These are phyloP conservation scores for Argyrosomus japonicus DNA, from an alignment of 2,113 vertebrate species.

Conservation along the genomic window DNA sequence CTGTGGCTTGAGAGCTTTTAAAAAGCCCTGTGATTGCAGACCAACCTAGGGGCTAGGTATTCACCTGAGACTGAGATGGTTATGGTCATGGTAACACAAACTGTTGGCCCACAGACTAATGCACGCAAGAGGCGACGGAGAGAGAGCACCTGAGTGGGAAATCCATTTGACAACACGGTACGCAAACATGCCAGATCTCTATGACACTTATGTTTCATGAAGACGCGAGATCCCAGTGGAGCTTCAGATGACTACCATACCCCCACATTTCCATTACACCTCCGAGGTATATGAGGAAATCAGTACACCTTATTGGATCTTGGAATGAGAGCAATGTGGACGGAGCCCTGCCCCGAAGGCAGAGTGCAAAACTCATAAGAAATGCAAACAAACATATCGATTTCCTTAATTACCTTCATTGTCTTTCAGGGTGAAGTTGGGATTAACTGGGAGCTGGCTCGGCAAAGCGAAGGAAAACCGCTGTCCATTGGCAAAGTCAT, in stretches of 20 bases:
- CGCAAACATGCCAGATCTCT: constrained; percentile 46
- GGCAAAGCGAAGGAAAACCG: constrained; percentile 92
- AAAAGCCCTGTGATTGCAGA: constrained; percentile 70
- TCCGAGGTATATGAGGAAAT: constrained; percentile 35
- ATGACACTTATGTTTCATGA: constrained; percentile 40
- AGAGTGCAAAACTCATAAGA: constrained; percentile 44
- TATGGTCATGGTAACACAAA: constrained; percentile 70
- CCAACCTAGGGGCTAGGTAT: constrained; percentile 58
- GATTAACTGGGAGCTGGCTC: constrained; percentile 88
- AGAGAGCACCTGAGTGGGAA: constrained; percentile 42
- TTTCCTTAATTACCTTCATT: constrained; percentile 92
- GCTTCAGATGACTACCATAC: constrained; percentile 22
- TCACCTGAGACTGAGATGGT: constrained; percentile 70
- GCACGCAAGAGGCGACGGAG: constrained; percentile 5
- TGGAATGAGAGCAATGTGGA: constrained; percentile 34
- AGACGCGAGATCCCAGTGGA: constrained; percentile 1
- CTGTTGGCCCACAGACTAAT: constrained; percentile 50
- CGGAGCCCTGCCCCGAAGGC: constrained; percentile 6
- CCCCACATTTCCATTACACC: constrained; percentile 38
- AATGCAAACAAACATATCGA: constrained; percentile 71
- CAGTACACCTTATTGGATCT: constrained; percentile 40
- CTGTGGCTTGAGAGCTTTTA: constrained; percentile 69
- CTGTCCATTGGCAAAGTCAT: constrained; percentile 94
- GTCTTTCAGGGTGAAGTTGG: constrained; percentile 97
- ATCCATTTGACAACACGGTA: constrained; percentile 69